Percentiles rank a stretch among this genome's conserved stretches.
Conservation (phyloP, 2,888 invertebrate genomes). For the Xanthia icteritia region DNA sequence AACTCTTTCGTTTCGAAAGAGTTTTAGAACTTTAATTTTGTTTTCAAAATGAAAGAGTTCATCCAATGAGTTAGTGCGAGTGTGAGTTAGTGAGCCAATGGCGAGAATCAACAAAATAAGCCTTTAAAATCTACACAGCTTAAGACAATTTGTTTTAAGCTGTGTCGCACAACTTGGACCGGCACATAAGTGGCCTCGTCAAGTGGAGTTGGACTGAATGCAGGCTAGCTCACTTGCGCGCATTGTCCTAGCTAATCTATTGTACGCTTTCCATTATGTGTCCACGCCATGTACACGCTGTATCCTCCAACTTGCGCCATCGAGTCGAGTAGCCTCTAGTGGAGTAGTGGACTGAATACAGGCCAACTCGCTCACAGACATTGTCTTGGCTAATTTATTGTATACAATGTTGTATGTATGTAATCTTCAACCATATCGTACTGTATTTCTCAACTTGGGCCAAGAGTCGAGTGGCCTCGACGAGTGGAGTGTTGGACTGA, state of each 20-base stretch:
- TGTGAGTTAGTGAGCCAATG: background rate
- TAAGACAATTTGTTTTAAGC: background rate
- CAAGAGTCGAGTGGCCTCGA: constrained; percentile 29
- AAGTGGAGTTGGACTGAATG: constrained; percentile 38
- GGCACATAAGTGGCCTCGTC: constrained; percentile 10
- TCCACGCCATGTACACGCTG: constrained; percentile 31
- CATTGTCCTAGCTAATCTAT: constrained; percentile 39
- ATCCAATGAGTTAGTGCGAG: background rate
- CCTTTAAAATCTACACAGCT: background rate
- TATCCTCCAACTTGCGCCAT: constrained; percentile 26
- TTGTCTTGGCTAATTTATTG: constrained; percentile 48
- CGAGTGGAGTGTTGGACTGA: constrained; percentile 26
- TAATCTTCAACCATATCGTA: constrained; percentile 4
- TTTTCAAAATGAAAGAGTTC: background rate
- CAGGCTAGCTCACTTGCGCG: constrained; percentile 36
- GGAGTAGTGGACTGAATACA: constrained; percentile 55
- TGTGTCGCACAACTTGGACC: background rate
- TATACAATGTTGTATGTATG: background rate
- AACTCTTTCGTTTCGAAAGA: background rate
- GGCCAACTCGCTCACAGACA: constrained; percentile 43
- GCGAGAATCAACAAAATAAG: background rate
- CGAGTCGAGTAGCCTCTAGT: constrained; percentile 53
- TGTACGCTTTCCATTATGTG: constrained; percentile 31
- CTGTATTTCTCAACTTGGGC: constrained; percentile 20
- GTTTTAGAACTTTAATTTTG: background rate